These are phyloP conservation scores for Cheirogaleus major DNA, from an alignment of 2,797 vertebrate species.

Conservation along the genomic window DNA sequence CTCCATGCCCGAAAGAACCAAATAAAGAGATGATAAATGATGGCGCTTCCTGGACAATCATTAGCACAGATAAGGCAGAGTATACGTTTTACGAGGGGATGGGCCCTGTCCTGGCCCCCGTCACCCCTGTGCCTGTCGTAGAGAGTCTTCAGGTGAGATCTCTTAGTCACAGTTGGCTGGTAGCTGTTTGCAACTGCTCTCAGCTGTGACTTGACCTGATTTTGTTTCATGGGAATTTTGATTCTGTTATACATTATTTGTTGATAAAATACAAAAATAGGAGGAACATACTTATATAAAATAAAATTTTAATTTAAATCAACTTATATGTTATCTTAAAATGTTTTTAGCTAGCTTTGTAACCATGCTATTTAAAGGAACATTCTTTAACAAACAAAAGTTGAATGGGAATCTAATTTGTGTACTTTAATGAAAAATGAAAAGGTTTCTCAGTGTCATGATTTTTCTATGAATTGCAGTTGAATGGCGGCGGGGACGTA, in stretches of 20 bases:
- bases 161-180: background rate
- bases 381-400: background rate
- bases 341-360: conserved; percentile 41
- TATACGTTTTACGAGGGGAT: conserved; percentile 99
- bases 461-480: conserved; percentile 85
- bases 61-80: conserved; percentile 99
- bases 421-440: background rate
- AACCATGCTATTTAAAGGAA: conserved; percentile 12
- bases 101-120: conserved; percentile 97
- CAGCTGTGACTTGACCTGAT: background rate
- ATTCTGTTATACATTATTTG: background rate
- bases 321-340: background rate
- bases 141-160: conserved; percentile 97
- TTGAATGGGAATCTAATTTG: background rate
- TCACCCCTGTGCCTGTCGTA: conserved; percentile 99
- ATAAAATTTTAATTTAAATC: conserved; percentile 29
- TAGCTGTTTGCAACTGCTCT: background rate
- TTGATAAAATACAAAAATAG: conserved; percentile 22
- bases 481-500: conserved; percentile 98
- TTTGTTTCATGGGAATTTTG: background rate
- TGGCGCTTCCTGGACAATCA: conserved; percentile 99
- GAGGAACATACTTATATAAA: background rate
- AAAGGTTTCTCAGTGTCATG: background rate
- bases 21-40: conserved; percentile 99
- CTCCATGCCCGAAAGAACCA: conserved; percentile 99